phyloP scores from a whole-genome alignment of 30 jellyfish, hydroid and myxozoan genomes.

The Phacellophora camtschatica region DNA sequence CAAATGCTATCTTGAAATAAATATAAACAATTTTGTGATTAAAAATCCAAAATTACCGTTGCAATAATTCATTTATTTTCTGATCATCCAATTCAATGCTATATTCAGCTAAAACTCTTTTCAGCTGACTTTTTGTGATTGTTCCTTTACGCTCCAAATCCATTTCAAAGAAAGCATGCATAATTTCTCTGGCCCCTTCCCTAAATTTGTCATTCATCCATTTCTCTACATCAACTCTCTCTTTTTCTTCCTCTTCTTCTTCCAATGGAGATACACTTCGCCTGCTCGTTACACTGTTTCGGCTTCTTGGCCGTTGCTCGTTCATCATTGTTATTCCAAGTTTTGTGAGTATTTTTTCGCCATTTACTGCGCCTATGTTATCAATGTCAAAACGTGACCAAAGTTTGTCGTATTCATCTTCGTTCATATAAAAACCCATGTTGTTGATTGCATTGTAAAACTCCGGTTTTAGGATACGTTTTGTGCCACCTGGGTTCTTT shows the following conservation, averaged over 20 bases:
- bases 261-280: constrained; percentile 9
- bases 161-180: constrained; percentile 73
- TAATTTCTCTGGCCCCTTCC: constrained; percentile 74
- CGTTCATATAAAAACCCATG: constrained; percentile 60
- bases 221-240: constrained; percentile 24
- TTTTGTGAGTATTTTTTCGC: constrained; percentile 46
- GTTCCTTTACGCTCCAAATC: constrained; percentile 57
- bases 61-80: constrained; percentile 33
- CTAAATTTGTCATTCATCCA: constrained; percentile 62
- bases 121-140: constrained; percentile 50
- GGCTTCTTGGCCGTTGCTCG: background rate
- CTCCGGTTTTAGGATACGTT: constrained; percentile 62
- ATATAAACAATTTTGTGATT: too few relatives aligned
- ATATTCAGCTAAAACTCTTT: constrained; percentile 67
- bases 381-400: constrained; percentile 74
- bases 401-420: constrained; percentile 73
- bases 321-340: constrained; percentile 37
- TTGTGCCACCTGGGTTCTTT: constrained; percentile 66
- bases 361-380: constrained; percentile 62
- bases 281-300: background rate
- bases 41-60: constrained; percentile 33
- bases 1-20: too few relatives aligned
- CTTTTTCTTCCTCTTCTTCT: constrained; percentile 20
- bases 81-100: constrained; percentile 52
- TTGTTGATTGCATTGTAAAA: constrained; percentile 56